These are phyloP conservation scores for Jaculus jaculus DNA, from an alignment of 2,113 vertebrate species.

Conservation along the genomic window DNA sequence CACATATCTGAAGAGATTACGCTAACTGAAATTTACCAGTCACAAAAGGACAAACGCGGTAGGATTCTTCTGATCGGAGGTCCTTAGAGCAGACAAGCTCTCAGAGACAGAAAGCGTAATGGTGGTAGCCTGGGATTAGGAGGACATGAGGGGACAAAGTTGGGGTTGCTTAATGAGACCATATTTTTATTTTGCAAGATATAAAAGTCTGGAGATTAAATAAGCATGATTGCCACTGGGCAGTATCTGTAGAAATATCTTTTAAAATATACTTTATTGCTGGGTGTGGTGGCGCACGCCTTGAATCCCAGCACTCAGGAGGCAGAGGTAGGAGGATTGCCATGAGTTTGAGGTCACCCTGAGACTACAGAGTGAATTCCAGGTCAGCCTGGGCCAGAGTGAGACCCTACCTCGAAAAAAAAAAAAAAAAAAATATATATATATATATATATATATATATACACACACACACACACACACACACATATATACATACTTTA, in stretches of 20 bases:
- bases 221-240: not conserved
- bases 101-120: not conserved
- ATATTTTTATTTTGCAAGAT: slow-evolving; percentile 32
- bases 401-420: no score
- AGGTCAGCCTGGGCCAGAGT: no score
- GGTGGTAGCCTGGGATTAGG: not conserved
- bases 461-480: no score
- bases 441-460: no score
- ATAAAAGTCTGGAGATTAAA: not conserved
- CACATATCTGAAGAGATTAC: not conserved
- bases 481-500: no score
- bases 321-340: no score
- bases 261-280: no score
- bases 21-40: not conserved
- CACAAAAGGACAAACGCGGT: not conserved
- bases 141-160: not conserved
- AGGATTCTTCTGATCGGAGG: not conserved
- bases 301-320: no score
- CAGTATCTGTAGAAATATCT: not conserved
- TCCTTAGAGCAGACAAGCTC: not conserved
- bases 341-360: no score
- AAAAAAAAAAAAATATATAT: no score
- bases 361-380: no score
- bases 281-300: no score
- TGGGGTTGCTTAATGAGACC: not conserved